phyloP scores from a whole-genome alignment of 1,140 invertebrate species.

The Battus philenor region DNA sequence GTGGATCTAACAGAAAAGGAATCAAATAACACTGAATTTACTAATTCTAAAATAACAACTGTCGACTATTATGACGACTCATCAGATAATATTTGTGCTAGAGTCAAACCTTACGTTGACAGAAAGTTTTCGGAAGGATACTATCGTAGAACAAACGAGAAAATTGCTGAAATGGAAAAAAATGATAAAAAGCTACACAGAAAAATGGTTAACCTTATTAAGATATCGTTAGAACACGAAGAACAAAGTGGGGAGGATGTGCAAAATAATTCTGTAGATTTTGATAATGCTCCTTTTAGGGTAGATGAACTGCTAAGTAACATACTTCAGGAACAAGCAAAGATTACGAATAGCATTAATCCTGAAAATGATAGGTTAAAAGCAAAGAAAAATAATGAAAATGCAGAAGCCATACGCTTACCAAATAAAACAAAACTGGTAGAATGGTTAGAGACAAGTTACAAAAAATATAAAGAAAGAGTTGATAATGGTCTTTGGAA shows the following conservation, averaged over 20 bases:
- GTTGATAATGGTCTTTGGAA: conserved; percentile 29
- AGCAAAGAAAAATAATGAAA: neutral
- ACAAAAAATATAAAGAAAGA: conserved; percentile 48
- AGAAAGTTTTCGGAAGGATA: conserved; percentile 45
- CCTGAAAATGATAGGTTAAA: neutral
- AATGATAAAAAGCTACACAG: conserved; percentile 45
- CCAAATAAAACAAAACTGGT: conserved; percentile 38
- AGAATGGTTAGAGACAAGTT: conserved; percentile 51
- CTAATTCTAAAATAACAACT: conserved; percentile 3
- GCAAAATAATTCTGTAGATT: neutral
- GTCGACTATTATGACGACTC: neutral
- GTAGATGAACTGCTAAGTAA: conserved; percentile 5
- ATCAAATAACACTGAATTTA: neutral
- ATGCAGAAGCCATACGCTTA: conserved; percentile 19
- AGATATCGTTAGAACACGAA: neutral
- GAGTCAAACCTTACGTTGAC: conserved; percentile 31
- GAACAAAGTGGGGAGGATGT: neutral
- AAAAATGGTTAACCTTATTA: conserved; percentile 30
- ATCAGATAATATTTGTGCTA: conserved; percentile 24
- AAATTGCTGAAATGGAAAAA: conserved; percentile 52
- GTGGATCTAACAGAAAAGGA: neutral
- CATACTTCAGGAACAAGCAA: conserved; percentile 5
- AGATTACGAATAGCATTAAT: conserved; percentile 6
- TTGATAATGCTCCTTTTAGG: neutral
- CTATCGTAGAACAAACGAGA: conserved; percentile 43